Base-by-base conservation (phyloP, 2,888 invertebrate species). In the Timema cristinae region DNA sequence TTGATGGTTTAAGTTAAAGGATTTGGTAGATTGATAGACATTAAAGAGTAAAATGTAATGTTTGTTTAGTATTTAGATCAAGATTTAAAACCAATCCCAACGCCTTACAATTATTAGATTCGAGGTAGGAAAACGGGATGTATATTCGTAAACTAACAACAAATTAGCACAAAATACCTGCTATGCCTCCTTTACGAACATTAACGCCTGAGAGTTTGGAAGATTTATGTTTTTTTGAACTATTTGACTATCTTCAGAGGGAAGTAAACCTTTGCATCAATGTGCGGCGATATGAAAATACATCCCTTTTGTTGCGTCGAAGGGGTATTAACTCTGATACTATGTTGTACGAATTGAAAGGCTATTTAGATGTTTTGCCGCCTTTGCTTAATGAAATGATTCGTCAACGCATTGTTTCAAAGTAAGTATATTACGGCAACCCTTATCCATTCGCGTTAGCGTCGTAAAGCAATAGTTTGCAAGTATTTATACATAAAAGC, bases 341-440 rank as follows among this genome's bases (percentile, higher is more conserved):
- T 7, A 50, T 73, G 50, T 11, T 67, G 50, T 32, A 61, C 11
- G 72, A 72, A 63, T 66, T 73, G 50, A 63, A 54, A 51, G 52
- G 54, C 48, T 59, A 71, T 52, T 52, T 73, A 50, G 71, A 69
- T 56, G 59, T 59, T 16, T 59, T 74, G 16, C 74, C 74, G 9
- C 72, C 72, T 47, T 51, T 72, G 50, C 66, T 74, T 7, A 74
- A 67, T 66, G 74, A 74, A 47, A 68, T 59, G 48, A 71, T 74
- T 10, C 68, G 74, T 49, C 74, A 74, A 15, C 48, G 59, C 48
- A 16, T 74, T 6, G 67, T 69, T 11, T 61, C 72, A 51, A 71
- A 32, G 72, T 72, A 71, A 66, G 51, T 71, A 50, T 51, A 49
- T 2, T 61, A 59, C 7, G 15, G 11, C 7, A 11, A n/a, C 16